Conservation (phyloP, 2,888 invertebrate genomes). For the Cryptus armator region DNA sequence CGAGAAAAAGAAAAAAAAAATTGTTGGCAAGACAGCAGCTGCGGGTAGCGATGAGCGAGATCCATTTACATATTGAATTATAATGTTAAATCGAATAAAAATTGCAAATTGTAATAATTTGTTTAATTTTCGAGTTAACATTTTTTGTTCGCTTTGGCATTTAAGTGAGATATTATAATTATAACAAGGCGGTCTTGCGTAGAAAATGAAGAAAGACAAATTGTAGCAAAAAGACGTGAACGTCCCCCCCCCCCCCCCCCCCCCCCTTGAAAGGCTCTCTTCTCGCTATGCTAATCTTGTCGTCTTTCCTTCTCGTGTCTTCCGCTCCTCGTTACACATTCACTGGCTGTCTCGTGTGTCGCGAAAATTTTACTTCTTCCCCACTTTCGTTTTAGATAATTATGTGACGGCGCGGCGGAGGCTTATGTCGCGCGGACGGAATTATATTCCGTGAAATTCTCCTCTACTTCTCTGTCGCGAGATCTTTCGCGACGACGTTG, state of each 20-base stretch:
- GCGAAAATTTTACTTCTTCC: slow-evolving; percentile 31
- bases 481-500: slow-evolving; percentile 41
- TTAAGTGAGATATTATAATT: background rate
- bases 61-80: too few species aligned
- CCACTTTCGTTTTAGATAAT: slow-evolving; percentile 54
- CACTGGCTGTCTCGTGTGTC: background rate
- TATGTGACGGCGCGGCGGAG: slow-evolving; percentile 32
- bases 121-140: too few species aligned
- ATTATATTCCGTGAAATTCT: slow-evolving; percentile 61
- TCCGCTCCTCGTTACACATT: slow-evolving; percentile 47
- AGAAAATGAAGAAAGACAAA: slow-evolving; percentile 13
- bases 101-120: too few species aligned
- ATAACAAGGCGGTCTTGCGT: background rate
- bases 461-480: slow-evolving; percentile 37
- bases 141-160: too few species aligned
- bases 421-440: slow-evolving; percentile 42
- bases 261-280: slow-evolving; percentile 22
- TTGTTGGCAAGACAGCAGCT: too few species aligned
- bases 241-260: background rate
- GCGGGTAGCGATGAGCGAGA: too few species aligned
- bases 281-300: slow-evolving; percentile 52
- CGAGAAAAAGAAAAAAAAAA: too few species aligned
- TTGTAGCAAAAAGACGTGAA: slow-evolving; percentile 4
- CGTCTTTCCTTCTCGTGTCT: slow-evolving; percentile 39
- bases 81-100: too few species aligned